These are phyloP conservation scores for Capromys pilorides DNA, from an alignment of 2,797 vertebrate genomes.

Conservation along the genomic window DNA sequence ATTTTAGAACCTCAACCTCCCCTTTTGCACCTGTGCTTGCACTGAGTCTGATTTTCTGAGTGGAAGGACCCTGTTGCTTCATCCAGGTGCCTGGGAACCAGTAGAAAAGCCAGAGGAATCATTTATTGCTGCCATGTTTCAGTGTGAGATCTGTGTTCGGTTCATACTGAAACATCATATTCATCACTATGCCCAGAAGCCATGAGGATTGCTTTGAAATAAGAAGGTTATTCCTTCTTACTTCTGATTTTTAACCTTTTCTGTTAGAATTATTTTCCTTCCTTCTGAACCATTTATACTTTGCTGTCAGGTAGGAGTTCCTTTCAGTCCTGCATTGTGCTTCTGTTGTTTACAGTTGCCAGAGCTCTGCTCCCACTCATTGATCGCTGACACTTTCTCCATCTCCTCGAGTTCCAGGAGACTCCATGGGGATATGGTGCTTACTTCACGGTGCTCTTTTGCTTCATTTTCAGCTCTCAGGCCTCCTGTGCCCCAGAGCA, in stretches of 20 bases:
- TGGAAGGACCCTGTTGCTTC: slow-evolving; percentile 23
- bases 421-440: too few relatives aligned
- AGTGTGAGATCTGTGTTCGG: slow-evolving; percentile 18
- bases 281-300: neutral
- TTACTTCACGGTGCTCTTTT: neutral
- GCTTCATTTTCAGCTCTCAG: neutral
- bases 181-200: neutral
- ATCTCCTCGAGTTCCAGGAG: neutral
- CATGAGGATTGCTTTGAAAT: neutral
- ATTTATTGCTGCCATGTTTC: slow-evolving; percentile 11
- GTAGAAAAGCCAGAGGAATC: neutral
- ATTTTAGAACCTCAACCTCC: neutral
- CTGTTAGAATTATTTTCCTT: slow-evolving; percentile 33
- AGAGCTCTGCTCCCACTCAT: neutral
- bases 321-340: neutral
- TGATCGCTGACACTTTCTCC: neutral
- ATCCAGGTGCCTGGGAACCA: neutral
- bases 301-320: neutral
- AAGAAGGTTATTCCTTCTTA: neutral
- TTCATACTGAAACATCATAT: slow-evolving; percentile 13
- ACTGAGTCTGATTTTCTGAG: slow-evolving; percentile 26
- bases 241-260: slow-evolving; percentile 56
- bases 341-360: neutral
- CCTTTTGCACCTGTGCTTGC: slow-evolving; percentile 43
- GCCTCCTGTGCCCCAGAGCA: neutral